Evolutionary conservation across 1,140 invertebrate genomes (phyloP).

Genomic region (Drosophila sp.): DNA sequence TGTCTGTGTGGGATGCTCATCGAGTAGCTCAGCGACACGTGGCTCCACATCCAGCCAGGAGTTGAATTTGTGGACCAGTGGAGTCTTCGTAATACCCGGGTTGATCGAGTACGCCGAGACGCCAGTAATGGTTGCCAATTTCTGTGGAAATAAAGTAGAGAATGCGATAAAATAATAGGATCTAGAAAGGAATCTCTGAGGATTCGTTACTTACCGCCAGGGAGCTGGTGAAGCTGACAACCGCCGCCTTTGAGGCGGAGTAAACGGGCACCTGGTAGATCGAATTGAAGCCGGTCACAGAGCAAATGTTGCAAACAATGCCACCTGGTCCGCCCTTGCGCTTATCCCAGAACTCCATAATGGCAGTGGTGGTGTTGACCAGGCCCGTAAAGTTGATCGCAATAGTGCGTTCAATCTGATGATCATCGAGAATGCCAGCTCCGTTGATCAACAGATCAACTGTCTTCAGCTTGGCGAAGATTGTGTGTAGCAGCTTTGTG

Average conservation of each 20-base stretch:
- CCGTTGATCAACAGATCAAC: constrained; percentile 79
- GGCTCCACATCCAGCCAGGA: constrained; percentile 77
- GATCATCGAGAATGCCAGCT: constrained; percentile 76
- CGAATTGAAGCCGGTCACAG: constrained; percentile 86
- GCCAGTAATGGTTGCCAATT: constrained; percentile 63
- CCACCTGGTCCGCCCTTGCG: constrained; percentile 87
- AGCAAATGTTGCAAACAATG: constrained; percentile 88
- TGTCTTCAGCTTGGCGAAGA: constrained; percentile 67
- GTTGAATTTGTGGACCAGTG: constrained; percentile 71
- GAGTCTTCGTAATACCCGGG: constrained; percentile 67
- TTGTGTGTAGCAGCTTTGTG: constrained; percentile 62
- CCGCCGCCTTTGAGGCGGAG: constrained; percentile 85
- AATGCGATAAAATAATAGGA: not conserved
- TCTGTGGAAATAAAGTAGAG: constrained; percentile 10
- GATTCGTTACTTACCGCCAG: constrained; percentile 61
- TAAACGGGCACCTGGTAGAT: constrained; percentile 84
- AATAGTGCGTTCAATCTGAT: constrained; percentile 78
- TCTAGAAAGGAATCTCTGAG: not conserved
- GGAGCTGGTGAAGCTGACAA: constrained; percentile 85
- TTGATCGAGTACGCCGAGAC: constrained; percentile 72
- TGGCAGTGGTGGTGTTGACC: constrained; percentile 76
- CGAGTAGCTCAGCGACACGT: constrained; percentile 59
- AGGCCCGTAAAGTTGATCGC: constrained; percentile 78
- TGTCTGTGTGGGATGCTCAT: constrained; percentile 62
- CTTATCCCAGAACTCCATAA: constrained; percentile 86